phyloP scores from a whole-genome alignment of 2,888 invertebrate species.

The Spodoptera littoralis region DNA sequence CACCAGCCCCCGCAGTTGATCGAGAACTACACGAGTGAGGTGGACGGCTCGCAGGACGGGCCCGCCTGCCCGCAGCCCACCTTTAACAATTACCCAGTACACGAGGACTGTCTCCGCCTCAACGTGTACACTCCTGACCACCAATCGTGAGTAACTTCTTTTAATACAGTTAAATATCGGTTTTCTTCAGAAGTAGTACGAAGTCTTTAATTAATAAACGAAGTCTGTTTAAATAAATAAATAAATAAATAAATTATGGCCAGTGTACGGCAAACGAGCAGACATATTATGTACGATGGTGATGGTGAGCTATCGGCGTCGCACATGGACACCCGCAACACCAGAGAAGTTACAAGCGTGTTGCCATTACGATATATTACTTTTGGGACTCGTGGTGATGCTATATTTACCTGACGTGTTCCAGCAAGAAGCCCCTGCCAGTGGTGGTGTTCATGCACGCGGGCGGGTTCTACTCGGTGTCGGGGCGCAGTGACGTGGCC shows the following conservation, averaged over 20 bases:
- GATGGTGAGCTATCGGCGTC: too few relatives aligned
- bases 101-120: slow-evolving; percentile 91
- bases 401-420: background rate
- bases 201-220: too few relatives aligned
- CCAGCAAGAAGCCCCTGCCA: slow-evolving; percentile 75
- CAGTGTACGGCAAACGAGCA: too few relatives aligned
- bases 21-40: slow-evolving; percentile 80
- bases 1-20: slow-evolving; percentile 85
- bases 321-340: background rate
- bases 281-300: too few relatives aligned
- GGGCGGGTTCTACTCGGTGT: slow-evolving; percentile 90
- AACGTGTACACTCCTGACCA: slow-evolving; percentile 88
- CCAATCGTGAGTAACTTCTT: slow-evolving; percentile 47
- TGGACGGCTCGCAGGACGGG: slow-evolving; percentile 89
- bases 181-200: too few relatives aligned
- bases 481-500: slow-evolving; percentile 88
- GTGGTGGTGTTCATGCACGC: slow-evolving; percentile 92
- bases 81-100: slow-evolving; percentile 68
- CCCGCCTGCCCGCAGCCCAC: slow-evolving; percentile 88
- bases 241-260: too few relatives aligned
- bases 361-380: too few relatives aligned
- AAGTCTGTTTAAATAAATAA: too few relatives aligned
- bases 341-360: too few relatives aligned
- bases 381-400: too few relatives aligned
- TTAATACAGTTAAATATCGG: too few relatives aligned